Conservation (phyloP, 2,888 invertebrate genomes). For the Caenorhabditis auriculariae region DNA sequence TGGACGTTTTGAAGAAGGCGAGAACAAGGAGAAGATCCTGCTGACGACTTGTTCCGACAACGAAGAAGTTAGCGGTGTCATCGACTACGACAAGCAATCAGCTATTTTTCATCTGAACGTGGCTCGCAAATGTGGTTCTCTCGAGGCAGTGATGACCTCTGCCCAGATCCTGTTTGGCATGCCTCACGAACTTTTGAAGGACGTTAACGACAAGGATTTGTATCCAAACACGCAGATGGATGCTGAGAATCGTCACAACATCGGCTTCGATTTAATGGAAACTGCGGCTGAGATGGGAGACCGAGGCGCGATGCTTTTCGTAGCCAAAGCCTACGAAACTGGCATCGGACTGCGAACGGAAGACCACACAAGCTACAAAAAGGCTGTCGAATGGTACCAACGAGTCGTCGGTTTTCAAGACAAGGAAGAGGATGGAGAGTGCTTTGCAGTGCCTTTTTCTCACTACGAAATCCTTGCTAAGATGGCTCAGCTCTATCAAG, state of each 20-base stretch:
- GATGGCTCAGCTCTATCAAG: constrained; percentile 67
- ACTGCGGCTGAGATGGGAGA: constrained; percentile 68
- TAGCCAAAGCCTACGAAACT: constrained; percentile 68
- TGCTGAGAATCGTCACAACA: constrained; percentile 46
- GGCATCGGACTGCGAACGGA: constrained; percentile 58
- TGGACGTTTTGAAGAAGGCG: constrained; percentile 65
- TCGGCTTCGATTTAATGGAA: constrained; percentile 63
- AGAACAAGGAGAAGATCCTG: constrained; percentile 16
- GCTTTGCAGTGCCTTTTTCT: constrained; percentile 15
- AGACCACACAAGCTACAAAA: constrained; percentile 29
- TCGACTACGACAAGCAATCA: constrained; percentile 67
- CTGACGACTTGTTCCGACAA: constrained; percentile 8
- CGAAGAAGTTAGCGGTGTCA: constrained; percentile 33
- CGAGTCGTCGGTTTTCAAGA: constrained; percentile 50
- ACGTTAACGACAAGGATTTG: constrained; percentile 63
- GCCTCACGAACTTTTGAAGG: constrained; percentile 67
- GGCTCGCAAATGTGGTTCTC: constrained; percentile 68
- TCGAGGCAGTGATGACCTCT: constrained; percentile 68
- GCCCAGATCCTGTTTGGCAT: constrained; percentile 66
- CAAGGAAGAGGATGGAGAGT: constrained; percentile 55
- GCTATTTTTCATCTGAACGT: constrained; percentile 69
- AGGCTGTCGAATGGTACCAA: constrained; percentile 46
- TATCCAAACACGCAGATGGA: constrained; percentile 43
- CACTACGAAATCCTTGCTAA: constrained; percentile 66
- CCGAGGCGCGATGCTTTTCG: constrained; percentile 67